Evolutionary conservation across 2,797 vertebrate species (phyloP).

Genomic region (Nothura maculosa): DNA sequence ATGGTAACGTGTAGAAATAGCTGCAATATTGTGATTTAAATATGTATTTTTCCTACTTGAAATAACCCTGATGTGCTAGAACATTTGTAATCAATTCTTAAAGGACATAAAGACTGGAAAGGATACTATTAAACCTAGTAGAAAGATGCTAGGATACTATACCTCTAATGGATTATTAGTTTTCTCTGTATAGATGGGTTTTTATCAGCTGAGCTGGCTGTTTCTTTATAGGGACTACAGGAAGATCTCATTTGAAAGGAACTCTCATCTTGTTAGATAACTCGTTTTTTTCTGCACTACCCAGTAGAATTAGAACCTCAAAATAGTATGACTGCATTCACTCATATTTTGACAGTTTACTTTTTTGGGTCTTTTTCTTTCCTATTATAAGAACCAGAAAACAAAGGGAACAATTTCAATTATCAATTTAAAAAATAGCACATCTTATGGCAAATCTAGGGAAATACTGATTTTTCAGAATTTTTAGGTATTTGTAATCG

Average conservation of each 20-base stretch:
- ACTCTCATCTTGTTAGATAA: neutral
- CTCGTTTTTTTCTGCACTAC: slow-evolving; percentile 13
- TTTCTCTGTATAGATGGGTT: neutral
- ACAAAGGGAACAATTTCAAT: neutral
- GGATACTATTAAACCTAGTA: neutral
- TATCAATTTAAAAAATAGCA: neutral
- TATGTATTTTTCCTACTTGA: neutral
- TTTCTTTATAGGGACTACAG: neutral
- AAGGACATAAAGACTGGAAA: neutral
- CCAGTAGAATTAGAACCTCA: neutral
- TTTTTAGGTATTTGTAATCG: neutral
- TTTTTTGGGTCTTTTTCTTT: neutral
- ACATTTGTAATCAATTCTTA: neutral
- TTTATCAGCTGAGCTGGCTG: neutral
- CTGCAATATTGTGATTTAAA: neutral
- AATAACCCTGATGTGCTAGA: neutral
- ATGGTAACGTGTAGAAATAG: neutral
- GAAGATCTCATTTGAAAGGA: neutral
- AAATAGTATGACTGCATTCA: neutral
- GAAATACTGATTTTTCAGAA: neutral
- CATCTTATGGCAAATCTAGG: neutral
- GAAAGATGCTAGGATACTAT: neutral
- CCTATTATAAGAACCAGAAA: neutral
- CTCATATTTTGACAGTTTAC: slow-evolving; percentile 25
- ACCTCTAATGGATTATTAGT: neutral